Evolutionary conservation across 2,888 invertebrate species (phyloP), one percentile per base, ranked within the genome.

Genomic region (Amphipoea oculea): DNA sequence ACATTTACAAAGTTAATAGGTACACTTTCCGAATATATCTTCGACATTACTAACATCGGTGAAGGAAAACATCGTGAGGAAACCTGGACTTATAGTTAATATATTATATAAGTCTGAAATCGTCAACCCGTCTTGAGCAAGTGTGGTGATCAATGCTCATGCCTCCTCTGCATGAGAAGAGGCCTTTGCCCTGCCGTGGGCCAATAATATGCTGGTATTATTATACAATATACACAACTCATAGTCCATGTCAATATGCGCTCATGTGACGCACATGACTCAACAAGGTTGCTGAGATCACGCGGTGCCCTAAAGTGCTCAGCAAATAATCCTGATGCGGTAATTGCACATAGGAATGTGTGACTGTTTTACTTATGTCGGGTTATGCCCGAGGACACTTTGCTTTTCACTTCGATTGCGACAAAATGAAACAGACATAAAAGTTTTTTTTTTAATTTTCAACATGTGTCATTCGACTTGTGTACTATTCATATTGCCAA

Each of bases 291-390:
- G 66, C 66, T 60, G 81, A 79, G 70, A 78, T 72, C 82, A 76
- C 69, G 77, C 78, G 69, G 69, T 67, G 51, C 23, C 78, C 74
- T 72, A 67, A 79, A 89, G 89, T 81, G 88, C 54, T 83, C 69
- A 65, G 78, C 70, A 83, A 89, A 89, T 73, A 89, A 20, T 80
- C 74, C 78, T 79, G 80, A 73, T 84, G 84, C 78, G 79, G 76
- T 85, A 76, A 89, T 87, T 82, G 78, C 68, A 81, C n/a, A 54
- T 83, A 57, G 23, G 65, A 69, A 78, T 60, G 66, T 79, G 65
- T 57, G 60, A 60, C 60, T 54, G 29, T 54, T 54, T 63, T 54
- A 42, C n/a, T 29, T 74, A 66, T 20, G 40, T 42, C 4, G 17
- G 23, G n/a, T 74, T n/a, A 36, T 36, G 36, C 36, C 36, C 36